These are phyloP conservation scores for Lithophane ornitopus DNA, from an alignment of 2,888 invertebrate species.

Conservation along the genomic window DNA sequence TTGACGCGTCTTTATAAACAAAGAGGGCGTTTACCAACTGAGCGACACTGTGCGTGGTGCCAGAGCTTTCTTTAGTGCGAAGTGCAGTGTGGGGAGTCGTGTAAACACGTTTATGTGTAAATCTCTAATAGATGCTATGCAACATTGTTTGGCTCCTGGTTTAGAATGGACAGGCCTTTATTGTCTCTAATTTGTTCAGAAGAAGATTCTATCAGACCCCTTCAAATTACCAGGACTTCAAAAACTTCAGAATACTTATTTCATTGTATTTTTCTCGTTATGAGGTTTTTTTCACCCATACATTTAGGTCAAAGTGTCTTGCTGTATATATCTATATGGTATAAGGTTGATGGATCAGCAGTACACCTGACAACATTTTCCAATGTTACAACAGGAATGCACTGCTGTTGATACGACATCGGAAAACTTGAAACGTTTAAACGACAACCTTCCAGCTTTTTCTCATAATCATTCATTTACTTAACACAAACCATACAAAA, in stretches of 20 bases:
- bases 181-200: background rate
- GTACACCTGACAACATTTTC: no score
- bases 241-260: background rate
- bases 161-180: slow-evolving; percentile 22
- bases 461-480: background rate
- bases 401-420: background rate
- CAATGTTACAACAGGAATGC: background rate
- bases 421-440: background rate
- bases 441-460: background rate
- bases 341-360: background rate
- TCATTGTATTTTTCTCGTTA: no score
- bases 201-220: background rate
- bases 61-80: slow-evolving; percentile 47
- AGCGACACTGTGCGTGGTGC: slow-evolving; percentile 52
- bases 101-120: slow-evolving; percentile 37
- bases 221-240: background rate
- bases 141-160: slow-evolving; percentile 29
- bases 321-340: no score
- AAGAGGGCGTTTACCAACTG: slow-evolving; percentile 57
- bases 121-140: slow-evolving; percentile 20
- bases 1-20: slow-evolving; percentile 68
- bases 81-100: slow-evolving; percentile 36
- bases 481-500: background rate
- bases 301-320: background rate
- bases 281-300: background rate